phyloP scores from a whole-genome alignment of 2,797 vertebrate genomes.

The Galagoides demidoff region DNA sequence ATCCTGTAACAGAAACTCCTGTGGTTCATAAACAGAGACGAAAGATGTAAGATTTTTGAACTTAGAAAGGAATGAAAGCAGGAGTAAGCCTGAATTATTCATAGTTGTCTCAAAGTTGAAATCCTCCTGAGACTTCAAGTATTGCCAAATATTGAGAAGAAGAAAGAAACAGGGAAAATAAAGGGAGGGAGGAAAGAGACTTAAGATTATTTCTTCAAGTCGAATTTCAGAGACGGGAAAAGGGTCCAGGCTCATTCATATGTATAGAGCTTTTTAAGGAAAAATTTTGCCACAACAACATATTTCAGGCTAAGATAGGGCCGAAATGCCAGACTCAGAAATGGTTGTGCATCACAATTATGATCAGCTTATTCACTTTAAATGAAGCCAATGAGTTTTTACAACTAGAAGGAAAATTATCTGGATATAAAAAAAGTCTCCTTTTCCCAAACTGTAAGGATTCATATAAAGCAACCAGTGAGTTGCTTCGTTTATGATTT shows the following conservation, averaged over 20 bases:
- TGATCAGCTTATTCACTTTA: neutral
- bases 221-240: constrained; percentile 56
- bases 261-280: neutral
- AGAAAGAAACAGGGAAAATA: neutral
- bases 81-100: constrained; percentile 77
- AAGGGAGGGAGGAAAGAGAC: neutral
- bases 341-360: neutral
- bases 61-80: constrained; percentile 68
- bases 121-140: constrained; percentile 72
- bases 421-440: constrained; percentile 38
- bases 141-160: constrained; percentile 51
- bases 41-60: constrained; percentile 63
- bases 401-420: constrained; percentile 38
- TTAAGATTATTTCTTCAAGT: constrained; percentile 41
- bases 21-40: constrained; percentile 63
- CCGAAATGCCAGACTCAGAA: constrained; percentile 23
- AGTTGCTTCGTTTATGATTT: constrained; percentile 31
- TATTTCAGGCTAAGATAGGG: constrained; percentile 3
- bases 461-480: neutral
- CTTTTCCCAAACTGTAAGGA: neutral
- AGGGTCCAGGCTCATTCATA: neutral
- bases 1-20: constrained; percentile 72
- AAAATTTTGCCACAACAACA: neutral
- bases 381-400: neutral
- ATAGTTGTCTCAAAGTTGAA: constrained; percentile 67